Evolutionary conservation across 2,113 vertebrate species (phyloP).

Genomic region (Microcebus murinus): DNA sequence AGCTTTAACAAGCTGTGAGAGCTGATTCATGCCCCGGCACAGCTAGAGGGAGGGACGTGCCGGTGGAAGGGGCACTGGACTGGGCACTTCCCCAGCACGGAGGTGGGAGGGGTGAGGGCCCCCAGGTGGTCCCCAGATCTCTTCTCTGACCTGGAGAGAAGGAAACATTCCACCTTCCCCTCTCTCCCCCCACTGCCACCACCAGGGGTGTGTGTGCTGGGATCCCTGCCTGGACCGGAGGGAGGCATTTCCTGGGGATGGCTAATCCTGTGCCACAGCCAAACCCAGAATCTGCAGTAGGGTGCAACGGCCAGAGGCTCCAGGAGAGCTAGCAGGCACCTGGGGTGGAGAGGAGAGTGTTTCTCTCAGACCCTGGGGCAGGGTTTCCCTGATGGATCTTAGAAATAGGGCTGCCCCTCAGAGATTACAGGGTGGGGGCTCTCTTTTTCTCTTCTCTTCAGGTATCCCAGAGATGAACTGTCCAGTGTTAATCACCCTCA

Average conservation of each 20-base stretch:
- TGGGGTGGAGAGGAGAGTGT: conserved; percentile 6
- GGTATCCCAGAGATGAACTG: not conserved
- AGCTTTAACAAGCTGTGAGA: conserved; percentile 90
- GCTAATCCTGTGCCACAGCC: conserved; percentile 75
- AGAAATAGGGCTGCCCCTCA: not conserved
- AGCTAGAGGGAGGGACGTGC: conserved; percentile 65
- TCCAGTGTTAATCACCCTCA: not conserved
- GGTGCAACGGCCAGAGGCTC: conserved; percentile 71
- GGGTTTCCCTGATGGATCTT: not conserved
- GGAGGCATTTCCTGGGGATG: conserved; percentile 82
- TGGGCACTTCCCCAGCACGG: conserved; percentile 63
- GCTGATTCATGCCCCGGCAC: conserved; percentile 87
- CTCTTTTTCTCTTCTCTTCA: not conserved
- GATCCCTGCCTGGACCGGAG: conserved; percentile 80
- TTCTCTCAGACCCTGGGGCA: not conserved
- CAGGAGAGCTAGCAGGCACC: conserved; percentile 60
- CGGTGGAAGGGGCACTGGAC: conserved; percentile 53
- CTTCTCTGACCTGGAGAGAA: conserved; percentile 62
- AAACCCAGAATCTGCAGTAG: conserved; percentile 72
- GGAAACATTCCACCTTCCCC: conserved; percentile 66
- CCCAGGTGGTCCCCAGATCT: conserved; percentile 74
- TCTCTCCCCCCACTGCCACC: not conserved
- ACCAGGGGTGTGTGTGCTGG: conserved; percentile 69
- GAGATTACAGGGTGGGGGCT: not conserved
- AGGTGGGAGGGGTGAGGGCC: not conserved